Conservation (phyloP, 2,888 invertebrate species). For the Mythimna ferrago region DNA sequence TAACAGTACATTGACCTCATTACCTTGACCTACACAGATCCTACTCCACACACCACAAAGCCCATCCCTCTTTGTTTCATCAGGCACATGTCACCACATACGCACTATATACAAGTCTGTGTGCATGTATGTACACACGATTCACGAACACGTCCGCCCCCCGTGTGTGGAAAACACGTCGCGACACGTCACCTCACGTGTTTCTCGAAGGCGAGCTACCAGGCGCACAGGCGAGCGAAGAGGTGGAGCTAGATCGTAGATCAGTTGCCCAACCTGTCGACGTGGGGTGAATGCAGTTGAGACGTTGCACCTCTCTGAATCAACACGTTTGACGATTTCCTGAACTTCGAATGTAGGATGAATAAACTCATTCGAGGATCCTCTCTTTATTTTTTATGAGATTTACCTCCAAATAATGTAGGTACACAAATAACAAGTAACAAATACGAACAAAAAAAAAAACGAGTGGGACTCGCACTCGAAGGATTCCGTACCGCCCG, state of each 20-base stretch:
- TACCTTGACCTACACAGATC: constrained; percentile 28
- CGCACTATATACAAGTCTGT: constrained; percentile 7
- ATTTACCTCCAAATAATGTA: no score
- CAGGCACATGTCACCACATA: constrained; percentile 31
- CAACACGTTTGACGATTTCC: neutral
- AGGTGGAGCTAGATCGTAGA: constrained; percentile 4
- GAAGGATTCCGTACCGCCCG: no score
- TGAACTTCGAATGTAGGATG: neutral
- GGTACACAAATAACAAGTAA: no score
- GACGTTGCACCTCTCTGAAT: constrained; percentile 6
- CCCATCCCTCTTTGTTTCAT: constrained; percentile 24
- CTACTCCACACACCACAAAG: neutral
- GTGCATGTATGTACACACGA: neutral
- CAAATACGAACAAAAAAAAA: no score
- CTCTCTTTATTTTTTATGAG: no score
- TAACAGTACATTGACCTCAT: constrained; percentile 23
- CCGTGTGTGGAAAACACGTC: constrained; percentile 56
- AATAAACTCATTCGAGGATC: neutral
- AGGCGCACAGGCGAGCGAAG: constrained; percentile 45
- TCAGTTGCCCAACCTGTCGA: constrained; percentile 23
- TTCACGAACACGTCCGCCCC: constrained; percentile 3
- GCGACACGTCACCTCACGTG: constrained; percentile 62
- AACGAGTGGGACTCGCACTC: no score
- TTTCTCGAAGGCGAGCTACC: constrained; percentile 51
- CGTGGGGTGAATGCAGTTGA: constrained; percentile 25